phyloP scores from a whole-genome alignment of 1,140 invertebrate genomes.

The Chymomyza costata region DNA sequence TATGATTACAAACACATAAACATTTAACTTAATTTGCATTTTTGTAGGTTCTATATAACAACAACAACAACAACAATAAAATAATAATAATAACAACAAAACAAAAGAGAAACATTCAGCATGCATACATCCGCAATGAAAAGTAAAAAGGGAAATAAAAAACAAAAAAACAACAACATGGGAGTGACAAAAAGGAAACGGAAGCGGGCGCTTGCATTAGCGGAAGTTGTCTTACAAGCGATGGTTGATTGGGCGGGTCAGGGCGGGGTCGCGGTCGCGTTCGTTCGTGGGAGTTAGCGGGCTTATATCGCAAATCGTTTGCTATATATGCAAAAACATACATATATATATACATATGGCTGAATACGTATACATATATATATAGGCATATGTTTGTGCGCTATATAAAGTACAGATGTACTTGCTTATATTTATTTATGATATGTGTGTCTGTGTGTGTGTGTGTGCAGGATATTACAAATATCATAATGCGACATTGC shows the following conservation, averaged over 20 bases:
- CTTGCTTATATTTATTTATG: no score
- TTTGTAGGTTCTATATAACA: constrained; percentile 41
- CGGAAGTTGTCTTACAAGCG: constrained; percentile 49
- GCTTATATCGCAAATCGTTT: constrained; percentile 19
- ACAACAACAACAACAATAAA: constrained; percentile 3
- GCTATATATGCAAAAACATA: no score
- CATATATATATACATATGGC: no score
- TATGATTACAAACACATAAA: constrained; percentile 51
- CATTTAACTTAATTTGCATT: constrained; percentile 60
- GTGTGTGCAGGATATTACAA: no score
- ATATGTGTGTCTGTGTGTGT: no score
- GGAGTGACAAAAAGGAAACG: constrained; percentile 28
- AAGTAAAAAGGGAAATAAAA: constrained; percentile 28
- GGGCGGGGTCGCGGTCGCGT: constrained; percentile 1
- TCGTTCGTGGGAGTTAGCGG: constrained; percentile 15
- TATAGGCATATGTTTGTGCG: no score
- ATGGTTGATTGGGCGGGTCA: neutral
- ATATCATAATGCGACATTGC: no score
- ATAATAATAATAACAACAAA: constrained; percentile 15
- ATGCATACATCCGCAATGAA: neutral
- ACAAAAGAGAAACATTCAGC: neutral
- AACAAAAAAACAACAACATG: constrained; percentile 33
- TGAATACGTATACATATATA: no score
- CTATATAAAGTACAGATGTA: no score
- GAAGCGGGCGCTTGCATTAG: constrained; percentile 55